Conservation (phyloP, 2,797 vertebrate species). For the Fistularia commersonii region DNA sequence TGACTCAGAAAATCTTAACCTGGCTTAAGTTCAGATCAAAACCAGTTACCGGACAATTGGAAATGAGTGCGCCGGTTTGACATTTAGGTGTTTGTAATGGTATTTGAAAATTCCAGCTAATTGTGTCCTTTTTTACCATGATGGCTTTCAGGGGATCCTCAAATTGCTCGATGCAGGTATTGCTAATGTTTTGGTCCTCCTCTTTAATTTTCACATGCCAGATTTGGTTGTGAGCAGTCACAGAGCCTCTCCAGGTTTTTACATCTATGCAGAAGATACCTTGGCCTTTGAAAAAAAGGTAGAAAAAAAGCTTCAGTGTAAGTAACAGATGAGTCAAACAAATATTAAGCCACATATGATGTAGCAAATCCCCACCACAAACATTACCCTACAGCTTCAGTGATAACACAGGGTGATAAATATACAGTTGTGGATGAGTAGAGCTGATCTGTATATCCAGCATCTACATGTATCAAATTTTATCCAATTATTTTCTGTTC, state of each 20-base stretch:
- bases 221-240: conserved; percentile 50
- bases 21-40: conserved; percentile 37
- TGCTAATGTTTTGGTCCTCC: conserved; percentile 63
- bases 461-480: too few species aligned
- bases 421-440: too few species aligned
- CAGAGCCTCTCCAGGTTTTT: conserved; percentile 67
- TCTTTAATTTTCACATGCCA: conserved; percentile 71
- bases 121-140: conserved; percentile 56
- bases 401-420: too few species aligned
- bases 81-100: conserved; percentile 34
- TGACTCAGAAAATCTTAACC: conserved; percentile 60
- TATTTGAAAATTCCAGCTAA: conserved; percentile 12
- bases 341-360: too few species aligned
- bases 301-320: not conserved
- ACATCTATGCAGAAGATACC: conserved; percentile 78
- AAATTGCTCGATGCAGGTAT: conserved; percentile 67
- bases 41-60: conserved; percentile 39
- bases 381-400: too few species aligned
- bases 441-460: too few species aligned
- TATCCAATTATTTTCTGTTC: too few species aligned
- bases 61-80: conserved; percentile 34
- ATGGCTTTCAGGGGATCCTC: conserved; percentile 72
- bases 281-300: conserved; percentile 48
- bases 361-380: too few species aligned
- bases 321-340: not conserved